Percentiles rank a stretch among this genome's conserved stretches.
These are phyloP conservation scores for Hetaerina americana DNA, from an alignment of 1,140 invertebrate species.

Conservation along the genomic window DNA sequence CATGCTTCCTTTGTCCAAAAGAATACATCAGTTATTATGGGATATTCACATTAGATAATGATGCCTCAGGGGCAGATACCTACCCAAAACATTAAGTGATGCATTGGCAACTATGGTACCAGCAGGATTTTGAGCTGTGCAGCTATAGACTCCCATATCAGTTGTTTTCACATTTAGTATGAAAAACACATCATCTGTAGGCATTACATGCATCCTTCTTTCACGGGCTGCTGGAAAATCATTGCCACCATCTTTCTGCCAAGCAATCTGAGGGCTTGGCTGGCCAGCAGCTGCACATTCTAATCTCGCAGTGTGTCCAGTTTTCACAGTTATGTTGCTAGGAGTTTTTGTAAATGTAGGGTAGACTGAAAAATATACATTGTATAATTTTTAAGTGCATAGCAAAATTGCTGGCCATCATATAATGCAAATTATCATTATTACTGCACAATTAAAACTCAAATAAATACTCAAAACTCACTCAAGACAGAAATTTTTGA, in stretches of 20 bases:
- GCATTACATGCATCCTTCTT: slow-evolving; percentile 82
- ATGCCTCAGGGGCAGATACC: slow-evolving; percentile 16
- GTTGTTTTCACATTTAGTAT: slow-evolving; percentile 76
- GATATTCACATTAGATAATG: too few relatives aligned
- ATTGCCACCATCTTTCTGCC: slow-evolving; percentile 89
- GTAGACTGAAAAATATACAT: slow-evolving; percentile 46
- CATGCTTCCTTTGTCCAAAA: too few relatives aligned
- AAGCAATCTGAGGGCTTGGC: slow-evolving; percentile 75
- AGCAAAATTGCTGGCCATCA: background rate
- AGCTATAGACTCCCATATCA: slow-evolving; percentile 88
- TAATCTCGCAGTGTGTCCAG: slow-evolving; percentile 72
- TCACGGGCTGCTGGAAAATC: slow-evolving; percentile 91
- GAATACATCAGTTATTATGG: too few relatives aligned
- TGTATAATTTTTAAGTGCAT: background rate
- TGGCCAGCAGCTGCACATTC: slow-evolving; percentile 84
- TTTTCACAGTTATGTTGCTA: slow-evolving; percentile 65
- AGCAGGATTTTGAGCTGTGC: slow-evolving; percentile 80
- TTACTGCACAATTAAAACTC: background rate
- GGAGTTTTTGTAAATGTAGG: slow-evolving; percentile 79
- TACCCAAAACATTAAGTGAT: slow-evolving; percentile 70
- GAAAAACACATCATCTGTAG: slow-evolving; percentile 80
- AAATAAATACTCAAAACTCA: slow-evolving; percentile 31
- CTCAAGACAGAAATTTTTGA: slow-evolving; percentile 73
- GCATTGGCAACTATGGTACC: slow-evolving; percentile 78
- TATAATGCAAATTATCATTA: background rate